These are phyloP conservation scores for Stenodema calcarata DNA, from an alignment of 2,888 invertebrate genomes.

Conservation along the genomic window DNA sequence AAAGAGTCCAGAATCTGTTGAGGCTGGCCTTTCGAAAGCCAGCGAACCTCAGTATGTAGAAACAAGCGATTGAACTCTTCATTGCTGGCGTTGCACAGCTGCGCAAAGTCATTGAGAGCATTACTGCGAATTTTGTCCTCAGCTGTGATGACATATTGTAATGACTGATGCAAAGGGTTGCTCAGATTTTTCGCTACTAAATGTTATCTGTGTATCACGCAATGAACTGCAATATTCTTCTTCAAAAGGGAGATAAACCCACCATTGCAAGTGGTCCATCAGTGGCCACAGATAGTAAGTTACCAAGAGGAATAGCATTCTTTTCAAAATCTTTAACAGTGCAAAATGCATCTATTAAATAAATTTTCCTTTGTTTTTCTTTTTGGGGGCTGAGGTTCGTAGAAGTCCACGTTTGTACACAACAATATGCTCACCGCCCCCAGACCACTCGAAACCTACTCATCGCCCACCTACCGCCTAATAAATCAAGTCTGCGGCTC, in stretches of 20 bases:
- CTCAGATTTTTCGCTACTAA: slow-evolving; percentile 53
- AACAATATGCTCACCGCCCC: too few relatives aligned
- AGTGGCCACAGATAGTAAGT: slow-evolving; percentile 33
- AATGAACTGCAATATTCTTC: slow-evolving; percentile 50
- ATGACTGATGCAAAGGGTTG: slow-evolving; percentile 48
- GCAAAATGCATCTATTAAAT: too few relatives aligned
- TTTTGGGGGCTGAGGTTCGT: too few relatives aligned
- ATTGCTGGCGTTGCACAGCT: slow-evolving; percentile 50
- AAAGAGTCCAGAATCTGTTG: slow-evolving; percentile 56
- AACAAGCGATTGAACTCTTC: slow-evolving; percentile 52
- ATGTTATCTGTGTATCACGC: slow-evolving; percentile 55
- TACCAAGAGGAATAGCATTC: slow-evolving; percentile 20
- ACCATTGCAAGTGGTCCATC: slow-evolving; percentile 38
- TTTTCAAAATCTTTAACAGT: slow-evolving; percentile 29
- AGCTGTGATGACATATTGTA: slow-evolving; percentile 55
- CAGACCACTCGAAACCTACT: too few relatives aligned
- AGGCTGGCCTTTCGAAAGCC: slow-evolving; percentile 49
- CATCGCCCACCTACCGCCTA: too few relatives aligned
- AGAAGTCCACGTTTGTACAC: too few relatives aligned
- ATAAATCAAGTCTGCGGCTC: too few relatives aligned
- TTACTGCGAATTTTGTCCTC: slow-evolving; percentile 53
- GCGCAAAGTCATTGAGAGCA: slow-evolving; percentile 49
- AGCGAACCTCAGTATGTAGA: too few relatives aligned
- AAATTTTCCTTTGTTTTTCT: too few relatives aligned
- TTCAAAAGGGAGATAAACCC: neutral